Percentiles rank a stretch among this genome's conserved stretches.
Conservation (phyloP, 92 coral and sea anemone genomes). For the Umimayanthus kanabou region DNA sequence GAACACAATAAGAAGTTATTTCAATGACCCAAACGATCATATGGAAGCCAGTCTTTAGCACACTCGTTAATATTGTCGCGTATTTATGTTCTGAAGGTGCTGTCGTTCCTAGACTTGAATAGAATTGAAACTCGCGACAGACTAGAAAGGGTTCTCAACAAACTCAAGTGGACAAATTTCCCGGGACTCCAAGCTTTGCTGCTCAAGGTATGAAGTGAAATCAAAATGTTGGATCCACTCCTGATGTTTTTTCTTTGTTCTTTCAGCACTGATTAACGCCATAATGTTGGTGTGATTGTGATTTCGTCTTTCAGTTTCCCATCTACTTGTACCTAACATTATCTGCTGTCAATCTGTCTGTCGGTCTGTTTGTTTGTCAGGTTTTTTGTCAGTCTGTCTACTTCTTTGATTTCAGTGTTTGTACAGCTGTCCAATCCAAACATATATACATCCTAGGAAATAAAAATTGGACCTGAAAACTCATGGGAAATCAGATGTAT, state of each 20-base stretch:
- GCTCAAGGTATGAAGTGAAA: conserved; percentile 69
- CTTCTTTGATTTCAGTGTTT: too few relatives aligned
- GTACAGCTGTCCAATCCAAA: neutral
- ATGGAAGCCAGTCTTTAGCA: too few relatives aligned
- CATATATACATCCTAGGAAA: too few relatives aligned
- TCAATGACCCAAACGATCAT: too few relatives aligned
- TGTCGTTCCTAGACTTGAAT: conserved; percentile 84
- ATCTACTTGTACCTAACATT: neutral
- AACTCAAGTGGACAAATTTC: conserved; percentile 91
- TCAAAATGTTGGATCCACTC: neutral
- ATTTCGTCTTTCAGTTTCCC: neutral
- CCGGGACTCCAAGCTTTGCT: conserved; percentile 93
- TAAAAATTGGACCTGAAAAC: too few relatives aligned
- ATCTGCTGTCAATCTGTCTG: neutral
- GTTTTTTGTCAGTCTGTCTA: too few relatives aligned
- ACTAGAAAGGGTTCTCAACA: conserved; percentile 85
- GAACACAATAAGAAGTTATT: too few relatives aligned
- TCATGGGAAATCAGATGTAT: too few relatives aligned
- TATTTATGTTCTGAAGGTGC: conserved; percentile 56
- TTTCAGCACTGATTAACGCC: neutral
- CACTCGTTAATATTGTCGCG: neutral
- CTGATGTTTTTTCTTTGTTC: neutral
- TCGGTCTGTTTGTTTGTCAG: neutral
- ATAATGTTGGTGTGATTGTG: neutral
- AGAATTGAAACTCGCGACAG: conserved; percentile 80